These are phyloP conservation scores for Eidolon dupreanum DNA, from an alignment of 2,797 vertebrate genomes.

Conservation along the genomic window DNA sequence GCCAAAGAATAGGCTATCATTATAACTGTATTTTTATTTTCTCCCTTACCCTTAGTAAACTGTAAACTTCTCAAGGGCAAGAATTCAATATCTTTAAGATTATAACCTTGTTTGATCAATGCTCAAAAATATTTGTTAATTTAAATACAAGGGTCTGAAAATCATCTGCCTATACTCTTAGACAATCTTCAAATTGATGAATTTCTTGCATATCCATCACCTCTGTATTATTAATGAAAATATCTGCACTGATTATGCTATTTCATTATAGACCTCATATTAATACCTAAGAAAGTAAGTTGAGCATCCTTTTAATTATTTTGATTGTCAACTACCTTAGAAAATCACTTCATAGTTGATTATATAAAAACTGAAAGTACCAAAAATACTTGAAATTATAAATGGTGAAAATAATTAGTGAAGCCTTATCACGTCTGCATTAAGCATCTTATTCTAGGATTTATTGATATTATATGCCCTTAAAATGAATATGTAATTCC, in stretches of 20 bases:
- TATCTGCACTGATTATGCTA: background rate
- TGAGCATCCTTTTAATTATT: background rate
- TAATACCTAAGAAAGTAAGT: background rate
- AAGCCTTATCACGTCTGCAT: background rate
- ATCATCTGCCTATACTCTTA: background rate
- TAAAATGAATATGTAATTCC: background rate
- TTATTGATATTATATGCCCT: background rate
- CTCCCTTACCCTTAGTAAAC: background rate
- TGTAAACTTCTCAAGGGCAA: background rate
- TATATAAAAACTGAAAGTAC: background rate
- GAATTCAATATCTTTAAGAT: background rate
- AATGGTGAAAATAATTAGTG: slow-evolving; percentile 20
- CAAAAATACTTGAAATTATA: background rate
- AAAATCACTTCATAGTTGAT: background rate
- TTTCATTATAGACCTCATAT: background rate
- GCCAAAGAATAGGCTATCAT: background rate
- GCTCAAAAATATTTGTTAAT: background rate
- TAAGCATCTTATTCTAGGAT: background rate
- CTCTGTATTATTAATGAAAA: background rate
- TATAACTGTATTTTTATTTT: background rate
- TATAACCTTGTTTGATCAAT: background rate
- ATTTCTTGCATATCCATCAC: background rate
- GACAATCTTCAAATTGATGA: background rate
- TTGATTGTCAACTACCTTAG: background rate
- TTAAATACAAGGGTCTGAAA: background rate